These are phyloP conservation scores for Polydrusus cervinus DNA, from an alignment of 2,888 invertebrate genomes.

Conservation along the genomic window DNA sequence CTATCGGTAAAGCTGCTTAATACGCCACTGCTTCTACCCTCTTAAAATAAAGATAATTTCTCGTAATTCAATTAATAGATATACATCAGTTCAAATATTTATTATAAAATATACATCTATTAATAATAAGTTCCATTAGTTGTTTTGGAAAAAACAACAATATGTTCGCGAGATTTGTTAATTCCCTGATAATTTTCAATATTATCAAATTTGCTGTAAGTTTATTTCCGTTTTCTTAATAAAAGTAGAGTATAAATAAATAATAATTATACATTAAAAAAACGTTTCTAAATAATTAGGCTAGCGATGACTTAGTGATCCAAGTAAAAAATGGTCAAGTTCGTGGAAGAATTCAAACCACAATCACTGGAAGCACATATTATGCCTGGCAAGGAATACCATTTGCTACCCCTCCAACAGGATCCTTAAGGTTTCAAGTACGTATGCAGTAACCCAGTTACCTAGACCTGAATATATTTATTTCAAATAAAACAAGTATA, in stretches of 20 bases:
- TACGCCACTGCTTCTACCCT: too few species aligned
- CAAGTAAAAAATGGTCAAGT: conserved; percentile 37
- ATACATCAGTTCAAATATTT: too few species aligned
- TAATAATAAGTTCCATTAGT: too few species aligned
- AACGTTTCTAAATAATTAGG: conserved; percentile 19
- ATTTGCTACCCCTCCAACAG: conserved; percentile 29
- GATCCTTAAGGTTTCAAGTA: conserved; percentile 40
- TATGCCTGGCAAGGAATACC: conserved; percentile 53
- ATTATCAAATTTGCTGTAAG: conserved; percentile 2
- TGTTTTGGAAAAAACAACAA: too few species aligned
- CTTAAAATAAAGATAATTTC: too few species aligned
- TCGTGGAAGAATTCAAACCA: conserved; percentile 38
- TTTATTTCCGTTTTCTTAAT: not conserved
- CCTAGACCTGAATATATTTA: too few species aligned
- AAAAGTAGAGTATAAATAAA: not conserved
- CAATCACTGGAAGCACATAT: conserved; percentile 40
- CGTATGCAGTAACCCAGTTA: not conserved
- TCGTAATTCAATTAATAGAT: too few species aligned
- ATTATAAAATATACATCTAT: too few species aligned
- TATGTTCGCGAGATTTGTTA: not conserved
- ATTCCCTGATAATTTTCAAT: not conserved
- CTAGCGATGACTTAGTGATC: conserved; percentile 32
- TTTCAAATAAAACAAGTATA: too few species aligned
- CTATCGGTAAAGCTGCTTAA: too few species aligned
- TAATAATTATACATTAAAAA: too few species aligned